Evolutionary conservation across 53 echinoderm and acorn worm species (phyloP).

Genomic region (Arbacia lixula): DNA sequence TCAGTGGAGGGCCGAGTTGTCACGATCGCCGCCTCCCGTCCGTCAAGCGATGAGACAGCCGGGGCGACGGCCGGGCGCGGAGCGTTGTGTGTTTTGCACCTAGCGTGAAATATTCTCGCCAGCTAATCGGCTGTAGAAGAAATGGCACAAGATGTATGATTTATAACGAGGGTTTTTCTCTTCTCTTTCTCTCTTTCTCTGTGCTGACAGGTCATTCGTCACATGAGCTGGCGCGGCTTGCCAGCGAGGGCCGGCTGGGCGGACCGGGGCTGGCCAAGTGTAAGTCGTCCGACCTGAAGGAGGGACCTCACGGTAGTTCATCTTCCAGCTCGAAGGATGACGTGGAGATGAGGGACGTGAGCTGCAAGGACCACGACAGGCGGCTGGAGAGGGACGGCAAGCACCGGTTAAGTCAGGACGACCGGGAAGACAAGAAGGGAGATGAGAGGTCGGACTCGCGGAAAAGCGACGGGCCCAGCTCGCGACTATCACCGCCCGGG

Average conservation of each 20-base stretch:
- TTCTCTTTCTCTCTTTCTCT: not conserved
- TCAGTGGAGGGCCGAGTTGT: constrained; percentile 18
- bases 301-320: constrained; percentile 24
- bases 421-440: constrained; percentile 29
- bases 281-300: constrained; percentile 31
- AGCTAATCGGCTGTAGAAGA: constrained; percentile 43
- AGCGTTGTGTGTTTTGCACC: constrained; percentile 53
- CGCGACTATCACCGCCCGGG: constrained; percentile 51
- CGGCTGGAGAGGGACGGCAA: constrained; percentile 26
- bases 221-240: constrained; percentile 60
- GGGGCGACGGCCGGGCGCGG: constrained; percentile 43
- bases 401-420: constrained; percentile 46
- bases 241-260: constrained; percentile 56
- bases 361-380: constrained; percentile 73
- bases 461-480: constrained; percentile 46
- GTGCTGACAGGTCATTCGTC: constrained; percentile 64
- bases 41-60: constrained; percentile 25
- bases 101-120: constrained; percentile 59
- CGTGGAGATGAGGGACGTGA: constrained; percentile 79
- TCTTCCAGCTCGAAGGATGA: constrained; percentile 53
- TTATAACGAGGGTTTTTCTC: constrained; percentile 6
- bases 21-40: constrained; percentile 11
- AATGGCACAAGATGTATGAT: constrained; percentile 47
- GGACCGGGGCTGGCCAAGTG: constrained; percentile 39
- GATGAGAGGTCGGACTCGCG: constrained; percentile 44